phyloP scores from a whole-genome alignment of 1,140 invertebrate species.

The Drosophila malerkotliana region DNA sequence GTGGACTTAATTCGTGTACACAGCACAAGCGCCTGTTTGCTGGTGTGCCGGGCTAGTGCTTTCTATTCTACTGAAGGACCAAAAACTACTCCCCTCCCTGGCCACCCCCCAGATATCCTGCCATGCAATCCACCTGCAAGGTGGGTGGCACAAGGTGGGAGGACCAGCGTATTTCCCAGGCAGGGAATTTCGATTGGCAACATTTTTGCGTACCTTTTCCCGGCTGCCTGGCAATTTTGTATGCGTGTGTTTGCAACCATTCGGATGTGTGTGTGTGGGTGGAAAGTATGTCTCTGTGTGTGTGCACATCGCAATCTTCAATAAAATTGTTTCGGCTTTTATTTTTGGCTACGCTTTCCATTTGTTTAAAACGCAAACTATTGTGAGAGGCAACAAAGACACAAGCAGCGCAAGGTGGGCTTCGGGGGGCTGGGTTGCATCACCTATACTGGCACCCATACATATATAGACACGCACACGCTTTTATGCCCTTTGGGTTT shows the following conservation, averaged over 20 bases:
- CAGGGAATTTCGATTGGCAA: slow-evolving; percentile 73
- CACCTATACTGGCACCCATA: slow-evolving; percentile 20
- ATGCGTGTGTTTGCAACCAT: slow-evolving; percentile 20
- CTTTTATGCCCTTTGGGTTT: slow-evolving; percentile 60
- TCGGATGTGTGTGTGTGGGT: slow-evolving; percentile 7
- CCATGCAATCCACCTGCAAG: slow-evolving; percentile 31
- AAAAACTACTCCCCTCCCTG: background rate
- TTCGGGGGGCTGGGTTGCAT: background rate
- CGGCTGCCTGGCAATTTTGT: slow-evolving; percentile 39
- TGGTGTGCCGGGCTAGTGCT: slow-evolving; percentile 15
- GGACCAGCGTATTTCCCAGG: slow-evolving; percentile 18
- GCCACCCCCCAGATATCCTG: background rate
- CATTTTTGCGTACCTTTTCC: slow-evolving; percentile 75
- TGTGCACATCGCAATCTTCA: slow-evolving; percentile 74
- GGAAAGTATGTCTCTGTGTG: slow-evolving; percentile 19
- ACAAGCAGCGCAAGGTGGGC: slow-evolving; percentile 1
- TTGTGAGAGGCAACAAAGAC: slow-evolving; percentile 61
- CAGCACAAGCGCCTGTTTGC: slow-evolving; percentile 33
- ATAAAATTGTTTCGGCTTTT: slow-evolving; percentile 76
- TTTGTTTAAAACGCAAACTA: slow-evolving; percentile 81
- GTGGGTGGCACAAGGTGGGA: background rate
- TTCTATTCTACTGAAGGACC: slow-evolving; percentile 30
- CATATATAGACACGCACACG: slow-evolving; percentile 33
- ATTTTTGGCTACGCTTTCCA: slow-evolving; percentile 74
- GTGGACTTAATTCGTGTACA: slow-evolving; percentile 75